Evolutionary conservation across 2,113 vertebrate species (phyloP).

Genomic region (Aldabrachelys gigantea): DNA sequence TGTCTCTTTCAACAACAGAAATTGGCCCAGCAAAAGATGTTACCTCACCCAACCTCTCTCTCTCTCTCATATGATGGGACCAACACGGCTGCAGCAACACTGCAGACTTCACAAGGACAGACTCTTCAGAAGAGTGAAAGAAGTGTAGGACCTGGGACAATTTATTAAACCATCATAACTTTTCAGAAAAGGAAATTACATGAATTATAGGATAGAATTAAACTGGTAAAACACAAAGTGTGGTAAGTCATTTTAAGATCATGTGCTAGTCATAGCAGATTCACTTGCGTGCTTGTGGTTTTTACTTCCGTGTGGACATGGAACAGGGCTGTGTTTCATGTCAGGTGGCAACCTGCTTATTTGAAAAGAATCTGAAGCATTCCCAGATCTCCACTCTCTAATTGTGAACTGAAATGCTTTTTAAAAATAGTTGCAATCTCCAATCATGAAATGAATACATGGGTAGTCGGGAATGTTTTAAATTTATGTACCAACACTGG

Average conservation of each 20-base stretch:
- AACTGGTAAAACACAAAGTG: fast-evolving
- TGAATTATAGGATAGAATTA: not conserved
- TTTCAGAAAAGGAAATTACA: fast-evolving
- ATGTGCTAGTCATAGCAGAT: not conserved
- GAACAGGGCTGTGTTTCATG: not conserved
- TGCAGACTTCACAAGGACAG: not conserved
- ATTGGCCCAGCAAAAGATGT: not conserved
- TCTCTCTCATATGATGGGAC: not conserved
- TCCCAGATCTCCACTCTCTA: not conserved
- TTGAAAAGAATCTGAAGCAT: not conserved
- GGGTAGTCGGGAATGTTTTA: not conserved
- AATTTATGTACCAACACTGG: not conserved
- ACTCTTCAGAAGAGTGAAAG: not conserved
- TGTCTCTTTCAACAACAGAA: not conserved
- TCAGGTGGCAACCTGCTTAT: not conserved
- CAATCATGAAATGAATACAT: not conserved
- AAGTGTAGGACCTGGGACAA: not conserved
- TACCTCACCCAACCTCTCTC: not conserved
- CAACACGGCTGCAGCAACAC: not conserved
- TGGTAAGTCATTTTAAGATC: not conserved
- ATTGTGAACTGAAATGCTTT: not conserved
- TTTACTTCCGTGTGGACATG: fast-evolving
- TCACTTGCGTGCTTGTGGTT: not conserved
- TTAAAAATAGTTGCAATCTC: not conserved
- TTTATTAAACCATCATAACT: not conserved